Evolutionary conservation across 2,113 vertebrate species (phyloP), one percentile per base, ranked within the genome.

Genomic region (Peromyscus maniculatus): DNA sequence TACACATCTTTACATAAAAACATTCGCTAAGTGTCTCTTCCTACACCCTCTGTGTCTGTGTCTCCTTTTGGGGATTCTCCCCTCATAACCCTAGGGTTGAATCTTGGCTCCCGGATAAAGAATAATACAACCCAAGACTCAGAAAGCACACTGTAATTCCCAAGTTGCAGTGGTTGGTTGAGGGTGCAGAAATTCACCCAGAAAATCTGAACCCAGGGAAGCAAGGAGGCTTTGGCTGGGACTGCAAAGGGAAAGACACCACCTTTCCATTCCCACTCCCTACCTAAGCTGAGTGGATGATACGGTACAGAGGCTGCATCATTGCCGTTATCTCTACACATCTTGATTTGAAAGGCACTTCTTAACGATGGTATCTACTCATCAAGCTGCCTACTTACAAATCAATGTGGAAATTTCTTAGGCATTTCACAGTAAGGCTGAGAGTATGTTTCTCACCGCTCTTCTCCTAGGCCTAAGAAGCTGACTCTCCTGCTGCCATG

Each of bases 251-350:
- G 21, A 43, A n/a, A 55, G 52, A 59, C n/a, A 19, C 55, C 17
- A 17, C n/a, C 7, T 49, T 43, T 71, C 26, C 36, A 17, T 21
- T 83, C 11, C 17, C 31, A 1, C 1, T 3, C 6, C 21, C 22
- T 19, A 17, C 52, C 46, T 83, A 31, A 82, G 55, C 52, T 1
- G 46, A 39, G 4, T 1, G 0, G 19, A 16, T 46, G 91, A 83
- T 9, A 55, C 33, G 9, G 43, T 17, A 33, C 0, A 5, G 21
- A 28, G 8, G 9, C 1, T 75, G 7, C 10, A 24, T 9, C n/a
- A 43, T 17, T 33, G 11, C 15, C 52, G 7, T 36, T 5, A 28
- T 28, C 22, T n/a, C 33, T n/a, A 39, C 33, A 74, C 26, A 55
- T 66, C 82, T 55, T 55, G 13, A 36, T 39, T 91, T 31, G 36